Evolutionary conservation across 2,888 invertebrate species (phyloP), one percentile per base, ranked within the genome.

Genomic region (Zygothrica quintamaculata): DNA sequence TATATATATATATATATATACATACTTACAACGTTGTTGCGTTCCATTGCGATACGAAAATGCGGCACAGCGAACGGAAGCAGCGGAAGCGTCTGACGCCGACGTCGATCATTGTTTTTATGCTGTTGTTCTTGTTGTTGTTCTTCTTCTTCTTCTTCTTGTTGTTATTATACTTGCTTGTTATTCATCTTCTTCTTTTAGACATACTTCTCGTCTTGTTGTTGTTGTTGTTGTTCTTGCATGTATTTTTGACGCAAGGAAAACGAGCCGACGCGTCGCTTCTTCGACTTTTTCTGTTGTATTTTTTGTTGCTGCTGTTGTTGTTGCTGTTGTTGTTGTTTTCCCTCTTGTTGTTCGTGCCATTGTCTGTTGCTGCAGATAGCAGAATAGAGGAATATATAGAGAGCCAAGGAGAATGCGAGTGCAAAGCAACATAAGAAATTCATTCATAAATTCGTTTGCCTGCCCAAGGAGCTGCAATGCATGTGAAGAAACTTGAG

Each of bases 391-490:
- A 13, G 34, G n/a, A 5, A 40, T 6, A 39, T 9, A 39, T 2
- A 39, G 8, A 22, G 7, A 29, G 46, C 33, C 51, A 47, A 3
- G 25, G 46, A 76, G 82, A 82, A 87, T 65, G 80, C 78, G 74
- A 78, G 88, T 89, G 86, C 66, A 74, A 89, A 74, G 90, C 89
- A 89, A 89, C 85, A 84, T 64, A 76, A 89, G 85, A 89, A 89
- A 88, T 89, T 89, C 89, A 89, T 89, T 89, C 89, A 89, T 89
- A 84, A 89, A 80, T 78, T 74, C 58, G 47, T 37, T 58, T 64
- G 57, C 52, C 62, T 66, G 53, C 37, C 18, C 34, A 55, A 60
- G 62, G 50, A 61, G 36, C 16, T 47, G 50, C 11, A 43, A 7
- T 36, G 70, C 31, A 47, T 65, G 59, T 46, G 50, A 46, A 55